Evolutionary conservation across 1,140 invertebrate species (phyloP).

Genomic region (Hirudo medicinalis): DNA sequence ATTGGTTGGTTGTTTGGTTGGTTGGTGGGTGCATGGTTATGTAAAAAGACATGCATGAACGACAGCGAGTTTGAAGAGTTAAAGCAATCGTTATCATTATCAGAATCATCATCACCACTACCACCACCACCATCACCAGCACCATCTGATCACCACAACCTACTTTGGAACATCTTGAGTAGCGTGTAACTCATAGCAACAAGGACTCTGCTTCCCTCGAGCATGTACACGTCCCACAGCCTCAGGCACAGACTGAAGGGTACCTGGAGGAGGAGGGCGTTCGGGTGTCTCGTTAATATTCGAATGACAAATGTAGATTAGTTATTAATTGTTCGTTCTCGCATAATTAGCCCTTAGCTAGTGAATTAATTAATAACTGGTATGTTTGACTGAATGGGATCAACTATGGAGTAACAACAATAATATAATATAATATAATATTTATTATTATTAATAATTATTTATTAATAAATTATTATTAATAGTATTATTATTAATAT

Average conservation of each 20-base stretch:
- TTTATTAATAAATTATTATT: too few relatives aligned
- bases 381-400: background rate
- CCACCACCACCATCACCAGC: too few relatives aligned
- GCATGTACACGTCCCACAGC: constrained; percentile 92
- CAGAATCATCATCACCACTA: too few relatives aligned
- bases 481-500: background rate
- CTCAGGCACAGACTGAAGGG: constrained; percentile 84
- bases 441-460: too few relatives aligned
- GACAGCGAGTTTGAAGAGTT: too few relatives aligned
- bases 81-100: too few relatives aligned
- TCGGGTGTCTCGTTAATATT: constrained; percentile 14
- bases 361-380: background rate
- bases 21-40: too few relatives aligned
- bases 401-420: background rate
- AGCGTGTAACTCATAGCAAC: constrained; percentile 93
- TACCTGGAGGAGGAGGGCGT: constrained; percentile 55
- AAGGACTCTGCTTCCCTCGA: constrained; percentile 83
- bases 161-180: constrained; percentile 77
- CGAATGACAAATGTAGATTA: background rate
- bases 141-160: constrained; percentile 23
- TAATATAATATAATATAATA: background rate
- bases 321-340: background rate
- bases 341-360: too few relatives aligned
- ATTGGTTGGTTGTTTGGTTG: too few relatives aligned
- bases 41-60: too few relatives aligned